Evolutionary conservation across 2,113 vertebrate genomes (phyloP), one percentile per base, ranked within the genome.

Genomic region (Rhea pennata): DNA sequence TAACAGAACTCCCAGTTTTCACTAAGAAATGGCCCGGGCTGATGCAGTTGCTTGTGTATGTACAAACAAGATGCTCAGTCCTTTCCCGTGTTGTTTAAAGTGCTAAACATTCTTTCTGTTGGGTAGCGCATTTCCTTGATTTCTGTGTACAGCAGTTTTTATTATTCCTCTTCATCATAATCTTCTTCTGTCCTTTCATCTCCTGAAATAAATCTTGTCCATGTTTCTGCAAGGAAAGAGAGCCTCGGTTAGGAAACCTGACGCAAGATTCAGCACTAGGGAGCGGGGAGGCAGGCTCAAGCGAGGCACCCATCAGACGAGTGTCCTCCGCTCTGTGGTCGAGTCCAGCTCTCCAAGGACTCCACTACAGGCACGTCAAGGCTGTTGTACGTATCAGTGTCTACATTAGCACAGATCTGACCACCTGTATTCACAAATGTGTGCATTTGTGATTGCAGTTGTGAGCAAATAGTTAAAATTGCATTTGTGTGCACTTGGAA

Each of bases 381-480:
- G 46, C 10, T 22, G 15, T 50, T 50, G 67, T 6, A 11, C 12
- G 14, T 46, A 46, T 19, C 29, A 20, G 64, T 2, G 42, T 19
- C 44, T 8, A 1, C 33, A 0, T 14, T 3, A 3, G 2, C 11
- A 0, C 3, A 1, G 26, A 8, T 10, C 7, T 24, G 14, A 5
- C 9, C 24, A 0, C 20, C 11, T 10, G n/a, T 5, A 3, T 7
- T 42, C 22, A 6, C n/a, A 20, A 6, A 2, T 0, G 2, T 1
- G 3, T 5, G 46, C 7, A 0, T n/a, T 29, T 33, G 70, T 22
- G 33, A 7, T 36, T 33, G 29, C 12, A 1, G n/a, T 33, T 10
- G 0, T 2, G 23, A 31, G 64, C 56, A 26, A 46, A 24, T 0
- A 13, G 31, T 4, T 5, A 42, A 31, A 27, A 27, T 9, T 4